A percentile compares a stretch with the other conserved stretches of the same genome.
Evolutionary conservation across 2,113 vertebrate genomes (phyloP).

Genomic region (Saimiri boliviensis): DNA sequence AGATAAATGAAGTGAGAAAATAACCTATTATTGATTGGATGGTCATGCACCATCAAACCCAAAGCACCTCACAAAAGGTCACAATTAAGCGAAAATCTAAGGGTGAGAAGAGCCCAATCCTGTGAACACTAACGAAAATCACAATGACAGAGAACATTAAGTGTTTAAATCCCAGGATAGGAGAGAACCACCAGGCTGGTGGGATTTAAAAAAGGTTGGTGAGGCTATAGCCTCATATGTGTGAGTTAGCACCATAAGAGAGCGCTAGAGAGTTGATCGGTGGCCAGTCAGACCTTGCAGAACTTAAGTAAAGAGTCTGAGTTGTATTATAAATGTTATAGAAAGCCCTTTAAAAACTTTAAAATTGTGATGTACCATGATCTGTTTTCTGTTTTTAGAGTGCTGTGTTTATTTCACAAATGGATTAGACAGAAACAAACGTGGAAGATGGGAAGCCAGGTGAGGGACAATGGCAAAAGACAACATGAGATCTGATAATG

Average conservation of each 20-base stretch:
- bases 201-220: not conserved
- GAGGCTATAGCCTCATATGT: not conserved
- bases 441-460: not conserved
- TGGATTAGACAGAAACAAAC: not conserved
- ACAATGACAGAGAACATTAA: not conserved
- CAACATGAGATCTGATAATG: not conserved
- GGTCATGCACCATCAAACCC: not conserved
- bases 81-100: not conserved
- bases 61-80: not conserved
- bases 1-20: not conserved
- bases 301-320: not conserved
- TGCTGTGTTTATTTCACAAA: not conserved
- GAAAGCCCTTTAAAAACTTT: not conserved
- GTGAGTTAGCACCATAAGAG: not conserved
- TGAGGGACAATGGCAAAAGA: not conserved
- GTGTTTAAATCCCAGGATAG: not conserved
- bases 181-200: not conserved
- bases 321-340: not conserved
- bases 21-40: not conserved
- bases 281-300: not conserved
- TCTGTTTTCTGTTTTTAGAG: not conserved
- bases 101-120: not conserved
- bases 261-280: not conserved
- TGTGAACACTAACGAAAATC: not conserved
- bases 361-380: not conserved